Evolutionary conservation across 1,140 invertebrate genomes (phyloP).

Genomic region (Lithobius niger): DNA sequence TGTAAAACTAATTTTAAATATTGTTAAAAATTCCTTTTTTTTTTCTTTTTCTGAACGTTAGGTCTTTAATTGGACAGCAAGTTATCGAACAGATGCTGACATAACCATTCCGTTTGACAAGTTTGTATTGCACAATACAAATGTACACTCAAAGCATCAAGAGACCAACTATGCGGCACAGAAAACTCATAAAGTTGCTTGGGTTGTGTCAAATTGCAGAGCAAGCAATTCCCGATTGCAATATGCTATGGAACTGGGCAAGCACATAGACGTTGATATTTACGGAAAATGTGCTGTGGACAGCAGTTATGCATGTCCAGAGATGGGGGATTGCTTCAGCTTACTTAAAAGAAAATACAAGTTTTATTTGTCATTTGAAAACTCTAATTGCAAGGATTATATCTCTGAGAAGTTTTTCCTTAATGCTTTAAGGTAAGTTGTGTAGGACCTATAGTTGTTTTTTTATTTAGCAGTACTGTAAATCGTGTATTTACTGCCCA

Average conservation of each 20-base stretch:
- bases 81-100: conserved; percentile 18
- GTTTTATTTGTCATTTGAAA: conserved; percentile 95
- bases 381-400: conserved; percentile 91
- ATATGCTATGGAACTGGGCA: conserved; percentile 31
- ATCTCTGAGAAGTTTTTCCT: conserved; percentile 96
- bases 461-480: too few species aligned
- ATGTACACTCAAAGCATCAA: neutral
- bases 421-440: conserved; percentile 75
- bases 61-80: conserved; percentile 10
- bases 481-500: too few species aligned
- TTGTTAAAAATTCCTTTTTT: too few species aligned
- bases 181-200: conserved; percentile 32
- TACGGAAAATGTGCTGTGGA: conserved; percentile 39
- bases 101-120: conserved; percentile 11
- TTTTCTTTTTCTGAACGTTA: neutral
- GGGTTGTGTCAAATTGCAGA: conserved; percentile 37
- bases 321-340: conserved; percentile 78
- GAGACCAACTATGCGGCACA: conserved; percentile 12
- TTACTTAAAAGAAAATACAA: conserved; percentile 93
- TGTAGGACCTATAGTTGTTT: too few species aligned
- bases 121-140: neutral
- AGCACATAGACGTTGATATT: conserved; percentile 38
- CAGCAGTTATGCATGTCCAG: conserved; percentile 24
- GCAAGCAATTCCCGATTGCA: conserved; percentile 26
- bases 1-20: too few species aligned